Evolutionary conservation across 2,888 invertebrate genomes (phyloP), one percentile per base, ranked within the genome.

Genomic region (Lasioglossum vierecki): DNA sequence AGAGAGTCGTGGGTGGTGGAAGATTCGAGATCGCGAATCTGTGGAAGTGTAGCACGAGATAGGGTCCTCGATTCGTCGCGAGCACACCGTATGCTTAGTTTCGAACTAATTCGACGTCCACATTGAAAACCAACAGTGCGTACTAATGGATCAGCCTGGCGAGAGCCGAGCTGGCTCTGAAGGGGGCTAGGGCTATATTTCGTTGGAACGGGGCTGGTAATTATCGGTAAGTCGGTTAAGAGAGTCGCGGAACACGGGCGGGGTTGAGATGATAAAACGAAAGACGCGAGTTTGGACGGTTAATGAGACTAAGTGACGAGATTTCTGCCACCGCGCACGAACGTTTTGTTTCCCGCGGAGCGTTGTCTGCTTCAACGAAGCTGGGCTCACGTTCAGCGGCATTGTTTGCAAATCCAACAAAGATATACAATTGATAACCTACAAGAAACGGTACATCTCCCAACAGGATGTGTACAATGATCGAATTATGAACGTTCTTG

Each of bases 81-180:
- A 82, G 70, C n/a, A 68, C 22, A 63, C 71, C 53, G 60, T 66
- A 39, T 57, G 41, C 15, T 68, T 63, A 35, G 9, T 35, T 39
- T 41, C 49, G 2, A 49, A 15, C 13, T 53, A 13, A 22, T 39
- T 41, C 72, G 13, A n/a, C 63, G 60, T 44, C 44, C 82, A 84
- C 81, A 87, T 89, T 81, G 82, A 85, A 80, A 87, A 80, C 88
- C 87, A 85, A 88, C 82, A 83, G 82, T 83, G 89, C 84, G 66
- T 60, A 35, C 35, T 60, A 57, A 79, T 77, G 70, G 79, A 73
- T 81, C 75, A 57, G 41, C 77, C 30, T 8, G 57, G 30, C 49
- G 15, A 68, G 22, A 68, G 63, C 4, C 68, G 30, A 63, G 73
- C 75, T 3, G 79, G 63, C 35, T 60, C n/a, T 79, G 85, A 85